Evolutionary conservation across 2,888 invertebrate genomes (phyloP), one percentile per base, ranked within the genome.

Genomic region (Epicampocera succincta): DNA sequence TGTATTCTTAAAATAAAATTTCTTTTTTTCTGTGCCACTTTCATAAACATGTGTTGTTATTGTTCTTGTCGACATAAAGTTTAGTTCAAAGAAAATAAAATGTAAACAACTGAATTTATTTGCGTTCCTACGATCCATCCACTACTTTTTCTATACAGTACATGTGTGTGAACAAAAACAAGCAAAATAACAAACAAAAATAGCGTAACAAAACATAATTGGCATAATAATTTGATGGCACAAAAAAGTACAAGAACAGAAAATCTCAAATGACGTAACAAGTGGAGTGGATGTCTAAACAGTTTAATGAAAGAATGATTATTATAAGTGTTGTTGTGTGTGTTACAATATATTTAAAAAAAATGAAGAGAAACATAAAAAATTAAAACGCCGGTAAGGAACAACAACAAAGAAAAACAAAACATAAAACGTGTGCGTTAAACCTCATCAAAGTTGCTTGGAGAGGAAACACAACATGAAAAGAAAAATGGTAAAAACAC

Each of bases 41-140:
- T 33, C 33, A 33, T 21, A 21, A 19, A 11, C 15, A 40, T 6
- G n/a, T 46, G 33, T 6, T 44, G 29, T 46, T 38, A 11, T 46
- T 38, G 56, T 58, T 46, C 58, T 48, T 25, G 3, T 48, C 38
- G n/a, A 40, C 33, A 15, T 50, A 25, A 15, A 21, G 17, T 71
- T 66, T 25, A 48, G 58, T 48, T 69, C 46, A 56, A 68, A 48
- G 50, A 58, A 71, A 46, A 21, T 29, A 56, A 44, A 71, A 63
- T 54, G 38, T 46, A 76, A 63, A 69, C 69, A 68, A 60, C 40
- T 29, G 38, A 74, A 60, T 60, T 60, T 40, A 71, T 33, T 33
- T 25, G 12, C 12, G 11, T 71, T 58, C 46, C 48, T 48, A 50
- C 50, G 60, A 71, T 71, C 48, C n/a, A 66, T n/a, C 12, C 15